Percentiles rank a stretch among this genome's conserved stretches.
These are phyloP conservation scores for Bimastos eiseni DNA, from an alignment of 2,888 invertebrate genomes.

Conservation along the genomic window DNA sequence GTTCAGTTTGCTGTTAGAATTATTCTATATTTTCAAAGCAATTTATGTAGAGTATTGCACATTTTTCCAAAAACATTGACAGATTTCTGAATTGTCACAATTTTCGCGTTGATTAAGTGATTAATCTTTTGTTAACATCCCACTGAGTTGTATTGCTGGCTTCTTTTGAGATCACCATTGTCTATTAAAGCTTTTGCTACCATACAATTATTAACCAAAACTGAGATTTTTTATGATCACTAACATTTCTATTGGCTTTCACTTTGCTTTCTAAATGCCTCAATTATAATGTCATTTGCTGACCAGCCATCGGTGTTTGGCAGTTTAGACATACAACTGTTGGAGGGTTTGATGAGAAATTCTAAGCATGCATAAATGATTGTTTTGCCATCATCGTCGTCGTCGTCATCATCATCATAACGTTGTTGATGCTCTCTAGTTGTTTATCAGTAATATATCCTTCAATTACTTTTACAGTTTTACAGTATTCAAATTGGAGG, in stretches of 20 bases:
- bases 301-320: no score
- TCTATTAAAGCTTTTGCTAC: neutral
- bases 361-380: neutral
- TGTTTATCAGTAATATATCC: neutral
- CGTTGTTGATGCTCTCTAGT: neutral
- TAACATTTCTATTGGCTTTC: neutral
- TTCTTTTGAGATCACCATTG: neutral
- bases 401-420: neutral
- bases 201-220: neutral
- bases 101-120: neutral
- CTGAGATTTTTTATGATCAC: constrained; percentile 6
- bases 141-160: neutral
- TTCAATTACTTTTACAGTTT: neutral
- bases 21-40: no score
- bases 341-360: neutral
- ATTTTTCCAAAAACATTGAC: neutral
- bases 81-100: neutral
- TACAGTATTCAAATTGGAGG: neutral
- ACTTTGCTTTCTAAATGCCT: neutral
- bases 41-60: no score
- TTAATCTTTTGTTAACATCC: neutral
- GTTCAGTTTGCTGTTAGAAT: no score
- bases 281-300: no score
- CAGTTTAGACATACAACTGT: neutral
- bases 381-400: neutral